These are phyloP conservation scores for Tipula vernalis DNA, from an alignment of 2,888 invertebrate species.

Conservation along the genomic window DNA sequence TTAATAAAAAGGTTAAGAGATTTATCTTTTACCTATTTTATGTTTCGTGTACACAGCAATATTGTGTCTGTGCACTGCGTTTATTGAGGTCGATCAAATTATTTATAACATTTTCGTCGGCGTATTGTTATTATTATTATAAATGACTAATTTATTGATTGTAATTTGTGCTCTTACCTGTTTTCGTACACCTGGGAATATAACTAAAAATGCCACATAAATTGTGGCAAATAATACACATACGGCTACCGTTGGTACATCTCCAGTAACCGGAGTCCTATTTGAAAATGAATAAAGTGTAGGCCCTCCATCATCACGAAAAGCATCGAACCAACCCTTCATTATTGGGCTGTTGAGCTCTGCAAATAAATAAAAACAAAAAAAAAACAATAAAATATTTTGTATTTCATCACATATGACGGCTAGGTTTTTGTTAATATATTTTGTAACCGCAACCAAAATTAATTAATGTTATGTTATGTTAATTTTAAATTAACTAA, in stretches of 20 bases:
- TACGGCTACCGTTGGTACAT: slow-evolving; percentile 76
- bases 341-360: slow-evolving; percentile 41
- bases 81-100: neutral
- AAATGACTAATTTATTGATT: neutral
- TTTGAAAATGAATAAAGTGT: slow-evolving; percentile 91
- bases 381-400: neutral
- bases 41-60: neutral
- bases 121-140: neutral
- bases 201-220: slow-evolving; percentile 86
- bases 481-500: neutral
- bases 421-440: neutral
- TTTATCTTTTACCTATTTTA: neutral
- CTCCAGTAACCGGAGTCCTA: slow-evolving; percentile 89
- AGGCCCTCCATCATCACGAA: slow-evolving; percentile 92
- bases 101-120: neutral
- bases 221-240: slow-evolving; percentile 80
- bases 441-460: neutral
- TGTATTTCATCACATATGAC: neutral
- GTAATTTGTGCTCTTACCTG: slow-evolving; percentile 46
- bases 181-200: slow-evolving; percentile 91
- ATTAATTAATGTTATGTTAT: neutral
- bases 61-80: neutral
- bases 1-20: neutral
- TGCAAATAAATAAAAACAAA: slow-evolving; percentile 16
- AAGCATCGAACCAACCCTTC: slow-evolving; percentile 96